Evolutionary conservation across 2,113 vertebrate genomes (phyloP), one percentile per base, ranked within the genome.

Genomic region (Plestiodon gilberti): DNA sequence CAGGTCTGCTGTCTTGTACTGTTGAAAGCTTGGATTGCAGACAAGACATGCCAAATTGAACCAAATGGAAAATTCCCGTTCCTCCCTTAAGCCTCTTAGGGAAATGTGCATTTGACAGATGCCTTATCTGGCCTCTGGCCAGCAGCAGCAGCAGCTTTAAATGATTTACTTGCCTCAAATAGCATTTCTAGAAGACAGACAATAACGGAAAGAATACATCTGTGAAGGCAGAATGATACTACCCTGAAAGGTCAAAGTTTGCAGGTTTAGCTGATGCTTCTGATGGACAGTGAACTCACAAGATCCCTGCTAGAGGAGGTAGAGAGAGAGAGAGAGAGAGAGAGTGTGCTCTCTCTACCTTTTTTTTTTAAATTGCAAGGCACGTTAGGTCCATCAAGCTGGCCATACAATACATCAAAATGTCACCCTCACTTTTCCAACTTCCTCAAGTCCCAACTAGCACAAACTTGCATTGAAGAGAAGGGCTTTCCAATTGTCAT

Each of bases 91-190:
- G 61, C 70, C 61, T 67, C 73, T 48, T 69, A 67, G 52, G 64
- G 43, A 82, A 65, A 38, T 74, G n/a, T 81, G 30, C 40, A 15
- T 76, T 65, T 67, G 38, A 69, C 76, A 88, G 67, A 48, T 71
- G 70, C 85, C 70, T 57, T 25, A n/a, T 64, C 59, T 87, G 78
- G 69, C 43, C 38, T 25, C 17, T 3, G 25, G 79, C 73, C 85
- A 87, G 48, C 28, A 35, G 52, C 85, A 87, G 48, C 28, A 35
- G 52, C 79, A 33, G 18, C 71, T 87, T 40, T 82, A 82, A 48
- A 87, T 87, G 25, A 82, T 82, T 82, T 82, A 82, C 79, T 87
- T 78, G 64, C 71, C 28, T 57, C 73, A 57, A 59, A 67, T 25
- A 79, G 64, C 43, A 70, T 64, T 76, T 57, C 65, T 38, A 22